These are phyloP conservation scores for Balanococcus diminutus DNA, from an alignment of 2,888 invertebrate species.

Conservation along the genomic window DNA sequence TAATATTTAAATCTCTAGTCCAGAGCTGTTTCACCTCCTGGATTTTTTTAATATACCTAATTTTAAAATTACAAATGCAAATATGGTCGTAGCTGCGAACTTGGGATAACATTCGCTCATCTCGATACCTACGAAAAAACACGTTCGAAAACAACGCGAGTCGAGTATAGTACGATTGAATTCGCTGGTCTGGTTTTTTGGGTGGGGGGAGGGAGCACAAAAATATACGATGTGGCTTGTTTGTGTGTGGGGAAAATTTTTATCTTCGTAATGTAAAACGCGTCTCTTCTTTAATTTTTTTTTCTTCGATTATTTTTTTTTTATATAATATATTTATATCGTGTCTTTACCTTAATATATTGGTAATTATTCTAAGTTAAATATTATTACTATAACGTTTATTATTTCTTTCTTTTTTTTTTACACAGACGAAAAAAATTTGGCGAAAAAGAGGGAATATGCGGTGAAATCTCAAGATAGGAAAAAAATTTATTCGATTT, in stretches of 20 bases:
- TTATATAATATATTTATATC: constrained; percentile 46
- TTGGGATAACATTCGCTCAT: too few species aligned
- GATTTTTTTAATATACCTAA: constrained; percentile 35
- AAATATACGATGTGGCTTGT: not conserved
- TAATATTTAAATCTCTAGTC: constrained; percentile 52
- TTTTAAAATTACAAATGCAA: not conserved
- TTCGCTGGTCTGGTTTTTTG: not conserved
- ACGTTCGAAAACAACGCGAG: not conserved
- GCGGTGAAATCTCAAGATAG: not conserved
- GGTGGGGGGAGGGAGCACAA: not conserved
- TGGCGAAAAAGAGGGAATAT: not conserved
- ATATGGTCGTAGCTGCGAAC: not conserved
- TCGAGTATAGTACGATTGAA: not conserved
- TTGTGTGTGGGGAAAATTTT: not conserved
- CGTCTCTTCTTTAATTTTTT: constrained; percentile 2
- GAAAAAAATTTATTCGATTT: not conserved
- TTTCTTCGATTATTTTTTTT: constrained; percentile 3
- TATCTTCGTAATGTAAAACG: constrained; percentile 1
- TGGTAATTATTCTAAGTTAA: constrained; percentile 49
- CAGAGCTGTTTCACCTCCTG: constrained; percentile 53
- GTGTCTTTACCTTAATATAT: constrained; percentile 53
- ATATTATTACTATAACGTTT: constrained; percentile 43
- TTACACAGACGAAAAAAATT: constrained; percentile 19
- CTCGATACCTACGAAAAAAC: too few species aligned
- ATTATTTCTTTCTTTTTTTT: constrained; percentile 39